Conservation (phyloP, 2,888 invertebrate genomes). For the Archaeoteleia sp. region DNA sequence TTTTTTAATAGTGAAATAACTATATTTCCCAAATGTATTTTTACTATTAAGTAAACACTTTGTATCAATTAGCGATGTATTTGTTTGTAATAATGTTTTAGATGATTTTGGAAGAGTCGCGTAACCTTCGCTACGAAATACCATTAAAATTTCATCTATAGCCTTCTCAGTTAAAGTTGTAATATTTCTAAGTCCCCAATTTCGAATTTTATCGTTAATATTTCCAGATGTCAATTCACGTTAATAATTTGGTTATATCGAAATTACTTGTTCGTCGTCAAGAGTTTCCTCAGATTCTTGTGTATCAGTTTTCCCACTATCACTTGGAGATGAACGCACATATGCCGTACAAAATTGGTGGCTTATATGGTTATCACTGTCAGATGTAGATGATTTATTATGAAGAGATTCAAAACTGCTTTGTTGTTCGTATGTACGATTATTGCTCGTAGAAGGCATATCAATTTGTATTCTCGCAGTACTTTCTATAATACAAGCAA, state of each 20-base stretch:
- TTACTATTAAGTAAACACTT: not conserved
- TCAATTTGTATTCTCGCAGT: too few species aligned
- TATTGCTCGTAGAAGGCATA: too few species aligned
- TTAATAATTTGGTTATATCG: not conserved
- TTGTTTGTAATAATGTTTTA: slow-evolving; percentile 3
- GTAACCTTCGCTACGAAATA: slow-evolving; percentile 10
- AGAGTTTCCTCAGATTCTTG: too few species aligned
- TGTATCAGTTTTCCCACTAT: too few species aligned
- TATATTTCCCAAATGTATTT: not conserved
- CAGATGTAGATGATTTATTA: too few species aligned
- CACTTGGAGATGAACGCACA: too few species aligned
- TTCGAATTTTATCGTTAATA: not conserved
- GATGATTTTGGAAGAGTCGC: slow-evolving; percentile 1
- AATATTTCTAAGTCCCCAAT: slow-evolving; percentile 3
- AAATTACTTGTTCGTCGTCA: not conserved
- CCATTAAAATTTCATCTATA: slow-evolving; percentile 1
- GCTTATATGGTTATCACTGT: too few species aligned
- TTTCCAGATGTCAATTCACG: not conserved
- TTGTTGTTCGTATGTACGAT: too few species aligned
- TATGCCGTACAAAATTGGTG: too few species aligned
- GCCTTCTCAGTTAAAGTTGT: not conserved
- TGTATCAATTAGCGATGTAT: too few species aligned
- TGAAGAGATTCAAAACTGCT: too few species aligned
- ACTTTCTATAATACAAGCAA: too few species aligned
- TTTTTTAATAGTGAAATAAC: not conserved